Evolutionary conservation across 2,888 invertebrate species (phyloP), one percentile per base, ranked within the genome.

Genomic region (Dolichopus griseipennis): DNA sequence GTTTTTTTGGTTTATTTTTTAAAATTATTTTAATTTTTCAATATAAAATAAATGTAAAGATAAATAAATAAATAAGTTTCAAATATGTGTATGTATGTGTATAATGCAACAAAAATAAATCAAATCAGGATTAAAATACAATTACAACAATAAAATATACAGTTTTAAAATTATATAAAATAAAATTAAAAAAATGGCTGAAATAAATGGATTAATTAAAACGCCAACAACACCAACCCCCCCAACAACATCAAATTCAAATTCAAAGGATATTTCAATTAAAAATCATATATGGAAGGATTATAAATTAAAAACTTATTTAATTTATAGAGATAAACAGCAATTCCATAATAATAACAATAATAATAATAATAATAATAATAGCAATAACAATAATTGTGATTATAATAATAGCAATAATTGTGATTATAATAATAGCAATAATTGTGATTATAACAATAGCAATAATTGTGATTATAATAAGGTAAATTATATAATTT

Each of bases 261-360:
- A 64, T 43, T 69, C 71, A 22, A 70, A 71, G 69, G 72, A 73
- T 70, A 68, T 72, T 52, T 52, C 52, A 52, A 52, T 52, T 6
- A 52, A 52, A 72, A 73, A 75, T n/a, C 76, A 77, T 71, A 75
- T 75, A 69, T 78, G 78, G 78, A 79, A 74, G 75, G 78, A 80
- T 75, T 79, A 79, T 71, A 79, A 79, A 74, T 70, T 78, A 10
- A 79, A 79, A 72, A 79, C 78, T 1, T 80, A 80, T 75, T 73
- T 79, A 34, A 78, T 79, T 67, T 74, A 76, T 6, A 80, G 79
- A 73, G 78, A 79, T 72, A 78, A 78, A 71, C 75, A 77, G 27
- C 52, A 52, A 52, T 52, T 52, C 71, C 69, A 73, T 72, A 75
- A 73, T 75, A 74, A 74, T 75, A 76, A 75, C 75, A 76, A 76